These are phyloP conservation scores for Petrosia ficiformis DNA, from an alignment of 37 sponge, comb jelly and placozoan species.

Conservation along the genomic window DNA sequence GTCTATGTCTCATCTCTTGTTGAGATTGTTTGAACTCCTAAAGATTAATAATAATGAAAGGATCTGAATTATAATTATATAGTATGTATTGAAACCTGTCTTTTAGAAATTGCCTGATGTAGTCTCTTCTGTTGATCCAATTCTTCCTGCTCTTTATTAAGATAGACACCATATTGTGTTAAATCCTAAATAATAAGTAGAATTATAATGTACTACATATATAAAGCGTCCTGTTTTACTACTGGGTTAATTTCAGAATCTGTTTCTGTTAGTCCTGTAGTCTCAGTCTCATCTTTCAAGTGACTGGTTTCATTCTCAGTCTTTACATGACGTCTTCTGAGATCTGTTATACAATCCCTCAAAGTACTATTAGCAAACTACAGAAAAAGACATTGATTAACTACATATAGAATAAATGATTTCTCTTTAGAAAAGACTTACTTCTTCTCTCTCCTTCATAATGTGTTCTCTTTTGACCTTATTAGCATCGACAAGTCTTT, in stretches of 20 bases:
- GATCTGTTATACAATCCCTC: not conserved
- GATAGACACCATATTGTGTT: not conserved
- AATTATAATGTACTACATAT: no score
- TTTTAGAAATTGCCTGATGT: not conserved
- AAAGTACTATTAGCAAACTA: not conserved
- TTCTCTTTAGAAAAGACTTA: not conserved
- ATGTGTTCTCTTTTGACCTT: not conserved
- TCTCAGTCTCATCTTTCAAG: no score
- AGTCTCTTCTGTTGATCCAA: slow-evolving; percentile 12
- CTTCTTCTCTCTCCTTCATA: slow-evolving; percentile 6
- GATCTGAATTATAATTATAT: not conserved
- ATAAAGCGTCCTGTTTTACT: no score
- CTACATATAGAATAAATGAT: not conserved
- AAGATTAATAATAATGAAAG: not conserved
- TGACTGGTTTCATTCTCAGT: not conserved
- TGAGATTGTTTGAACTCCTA: slow-evolving; percentile 1
- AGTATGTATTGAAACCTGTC: not conserved
- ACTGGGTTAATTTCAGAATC: no score
- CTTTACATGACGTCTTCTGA: not conserved
- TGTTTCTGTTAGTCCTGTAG: no score
- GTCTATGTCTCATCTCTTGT: not conserved
- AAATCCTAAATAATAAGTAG: not conserved
- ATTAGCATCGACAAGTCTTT: not conserved
- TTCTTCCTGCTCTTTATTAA: not conserved
- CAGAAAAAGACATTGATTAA: not conserved